These are phyloP conservation scores for Carpatolechia fugitivella DNA, from an alignment of 2,888 invertebrate genomes.

Conservation along the genomic window DNA sequence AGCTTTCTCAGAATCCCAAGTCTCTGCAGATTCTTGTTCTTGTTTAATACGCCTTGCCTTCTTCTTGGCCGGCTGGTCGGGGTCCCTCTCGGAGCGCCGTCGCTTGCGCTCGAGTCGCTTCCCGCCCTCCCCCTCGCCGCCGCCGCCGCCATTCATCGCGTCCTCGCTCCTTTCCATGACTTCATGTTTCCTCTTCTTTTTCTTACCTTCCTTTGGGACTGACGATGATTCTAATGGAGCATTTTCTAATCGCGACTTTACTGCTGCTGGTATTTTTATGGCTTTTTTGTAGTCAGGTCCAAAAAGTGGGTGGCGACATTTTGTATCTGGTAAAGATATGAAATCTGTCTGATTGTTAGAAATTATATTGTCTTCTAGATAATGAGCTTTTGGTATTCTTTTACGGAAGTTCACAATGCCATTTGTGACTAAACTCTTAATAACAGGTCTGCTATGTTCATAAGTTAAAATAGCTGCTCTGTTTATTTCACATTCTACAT, in stretches of 20 bases:
- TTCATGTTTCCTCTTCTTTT: slow-evolving; percentile 21
- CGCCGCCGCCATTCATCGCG: neutral
- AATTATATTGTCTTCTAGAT: slow-evolving; percentile 40
- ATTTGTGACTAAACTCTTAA: slow-evolving; percentile 38
- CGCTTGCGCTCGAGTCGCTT: slow-evolving; percentile 26
- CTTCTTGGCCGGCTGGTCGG: slow-evolving; percentile 18
- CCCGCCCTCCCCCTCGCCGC: neutral
- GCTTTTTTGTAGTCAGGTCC: slow-evolving; percentile 56
- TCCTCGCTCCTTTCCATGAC: neutral
- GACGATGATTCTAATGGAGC: neutral
- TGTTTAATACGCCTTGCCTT: slow-evolving; percentile 39
- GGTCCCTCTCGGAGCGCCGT: slow-evolving; percentile 37
- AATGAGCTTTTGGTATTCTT: slow-evolving; percentile 55
- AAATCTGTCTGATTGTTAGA: slow-evolving; percentile 45
- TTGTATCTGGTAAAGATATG: slow-evolving; percentile 61
- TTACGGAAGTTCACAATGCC: slow-evolving; percentile 48
- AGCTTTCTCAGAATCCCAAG: slow-evolving; percentile 63
- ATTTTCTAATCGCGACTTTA: slow-evolving; percentile 37
- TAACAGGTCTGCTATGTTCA: slow-evolving; percentile 29
- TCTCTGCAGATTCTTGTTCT: slow-evolving; percentile 44
- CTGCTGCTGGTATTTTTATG: slow-evolving; percentile 43
- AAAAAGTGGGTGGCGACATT: slow-evolving; percentile 64
- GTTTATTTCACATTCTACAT: slow-evolving; percentile 30
- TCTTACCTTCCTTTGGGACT: slow-evolving; percentile 10
- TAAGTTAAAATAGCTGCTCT: slow-evolving; percentile 35